Percentiles rank a stretch among this genome's conserved stretches.
Conservation (phyloP, 2,797 vertebrate genomes). For the Tauraco hartlaubi region DNA sequence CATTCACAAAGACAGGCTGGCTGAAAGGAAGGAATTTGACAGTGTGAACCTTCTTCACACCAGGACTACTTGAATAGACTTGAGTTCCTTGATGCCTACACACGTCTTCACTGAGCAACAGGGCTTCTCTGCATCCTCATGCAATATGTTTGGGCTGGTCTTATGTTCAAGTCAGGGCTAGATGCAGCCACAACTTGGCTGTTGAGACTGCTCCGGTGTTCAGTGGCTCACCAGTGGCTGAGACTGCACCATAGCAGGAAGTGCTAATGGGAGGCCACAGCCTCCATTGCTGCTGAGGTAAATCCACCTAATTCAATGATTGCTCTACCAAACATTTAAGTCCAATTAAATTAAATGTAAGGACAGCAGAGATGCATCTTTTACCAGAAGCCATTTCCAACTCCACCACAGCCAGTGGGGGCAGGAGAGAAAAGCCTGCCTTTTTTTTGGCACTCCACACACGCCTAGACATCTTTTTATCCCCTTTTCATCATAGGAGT, state of each 20-base stretch:
- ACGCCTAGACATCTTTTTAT: background rate
- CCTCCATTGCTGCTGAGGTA: background rate
- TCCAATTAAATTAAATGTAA: background rate
- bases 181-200: background rate
- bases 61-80: background rate
- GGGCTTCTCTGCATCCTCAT: background rate
- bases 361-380: background rate
- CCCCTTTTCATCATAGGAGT: background rate
- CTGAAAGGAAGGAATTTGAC: background rate
- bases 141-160: background rate
- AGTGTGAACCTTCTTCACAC: background rate
- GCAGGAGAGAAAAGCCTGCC: background rate
- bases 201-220: background rate
- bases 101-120: background rate
- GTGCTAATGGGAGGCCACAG: background rate
- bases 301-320: background rate
- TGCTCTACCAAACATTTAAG: background rate
- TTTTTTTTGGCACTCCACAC: background rate
- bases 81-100: background rate
- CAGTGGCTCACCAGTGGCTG: background rate
- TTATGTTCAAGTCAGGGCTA: background rate
- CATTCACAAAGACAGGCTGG: background rate
- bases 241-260: background rate
- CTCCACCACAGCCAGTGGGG: background rate
- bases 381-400: background rate